Percentiles rank a stretch among this genome's conserved stretches.
phyloP scores from a whole-genome alignment of 2,888 invertebrate species.

The Fabriciana adippe region DNA sequence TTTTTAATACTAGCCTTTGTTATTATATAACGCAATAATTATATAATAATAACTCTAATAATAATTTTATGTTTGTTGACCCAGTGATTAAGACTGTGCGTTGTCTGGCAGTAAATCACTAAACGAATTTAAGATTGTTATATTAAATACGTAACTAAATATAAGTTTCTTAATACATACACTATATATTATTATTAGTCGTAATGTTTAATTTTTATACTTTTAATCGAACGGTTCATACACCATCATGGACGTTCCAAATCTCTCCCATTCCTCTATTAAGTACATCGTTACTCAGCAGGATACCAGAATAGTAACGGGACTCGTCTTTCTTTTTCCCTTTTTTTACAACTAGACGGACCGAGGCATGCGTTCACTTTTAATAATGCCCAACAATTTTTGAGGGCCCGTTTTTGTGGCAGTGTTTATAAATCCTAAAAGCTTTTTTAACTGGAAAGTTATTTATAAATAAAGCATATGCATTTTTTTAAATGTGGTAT shows the following conservation, averaged over 20 bases:
- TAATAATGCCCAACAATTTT: constrained; percentile 53
- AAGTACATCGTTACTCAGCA: constrained; percentile 49
- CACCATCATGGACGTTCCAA: constrained; percentile 35
- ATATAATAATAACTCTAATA: too few relatives aligned
- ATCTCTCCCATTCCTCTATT: constrained; percentile 42
- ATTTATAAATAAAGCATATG: neutral
- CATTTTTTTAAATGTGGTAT: neutral
- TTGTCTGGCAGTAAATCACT: too few relatives aligned
- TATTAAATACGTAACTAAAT: too few relatives aligned
- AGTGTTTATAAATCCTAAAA: constrained; percentile 4
- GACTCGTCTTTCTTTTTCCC: constrained; percentile 67
- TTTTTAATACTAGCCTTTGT: too few relatives aligned
- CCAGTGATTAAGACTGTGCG: too few relatives aligned
- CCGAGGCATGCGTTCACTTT: constrained; percentile 74
- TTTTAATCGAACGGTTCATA: constrained; percentile 27
- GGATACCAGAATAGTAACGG: constrained; percentile 73
- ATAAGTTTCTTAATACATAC: too few relatives aligned
- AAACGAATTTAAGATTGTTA: too few relatives aligned
- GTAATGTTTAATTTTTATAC: neutral
- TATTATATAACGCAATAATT: too few relatives aligned
- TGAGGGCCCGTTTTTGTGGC: constrained; percentile 24
- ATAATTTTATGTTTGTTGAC: too few relatives aligned
- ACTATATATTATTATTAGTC: too few relatives aligned
- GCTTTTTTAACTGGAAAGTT: constrained; percentile 5
- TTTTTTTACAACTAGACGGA: constrained; percentile 61